Evolutionary conservation across 2,113 vertebrate species (phyloP).

Genomic region (Paramisgurnus dabryanus): DNA sequence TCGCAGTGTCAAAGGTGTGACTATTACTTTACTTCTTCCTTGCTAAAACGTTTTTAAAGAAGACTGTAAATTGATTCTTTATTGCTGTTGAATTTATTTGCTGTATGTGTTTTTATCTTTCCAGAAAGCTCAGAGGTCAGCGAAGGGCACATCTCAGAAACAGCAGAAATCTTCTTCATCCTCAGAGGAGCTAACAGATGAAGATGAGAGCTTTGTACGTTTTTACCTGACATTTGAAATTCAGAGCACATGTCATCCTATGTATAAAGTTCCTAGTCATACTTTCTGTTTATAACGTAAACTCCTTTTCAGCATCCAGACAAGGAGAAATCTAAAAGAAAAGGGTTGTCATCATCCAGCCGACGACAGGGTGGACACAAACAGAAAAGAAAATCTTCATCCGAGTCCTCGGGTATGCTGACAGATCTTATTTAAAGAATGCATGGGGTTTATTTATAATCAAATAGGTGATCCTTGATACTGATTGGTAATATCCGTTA

Average conservation of each 20-base stretch:
- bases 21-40: neutral
- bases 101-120: neutral
- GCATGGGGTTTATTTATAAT: no score
- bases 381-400: conserved; percentile 51
- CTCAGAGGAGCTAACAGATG: conserved; percentile 53
- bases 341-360: conserved; percentile 16
- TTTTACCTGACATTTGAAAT: no score
- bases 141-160: neutral
- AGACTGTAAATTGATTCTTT: no score
- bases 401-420: conserved; percentile 56
- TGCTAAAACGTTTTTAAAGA: no score
- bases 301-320: conserved; percentile 7
- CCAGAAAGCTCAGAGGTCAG: conserved; percentile 15
- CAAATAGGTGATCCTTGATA: neutral
- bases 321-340: conserved; percentile 12
- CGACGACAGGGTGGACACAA: conserved; percentile 13
- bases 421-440: neutral
- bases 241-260: no score
- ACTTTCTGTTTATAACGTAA: neutral
- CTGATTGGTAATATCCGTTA: no score
- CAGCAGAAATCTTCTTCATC: conserved; percentile 31
- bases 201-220: conserved; percentile 55
- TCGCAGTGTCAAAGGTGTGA: neutral
- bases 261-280: no score
- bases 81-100: neutral